Percentiles rank a stretch among this genome's conserved stretches.
phyloP scores from a whole-genome alignment of 1,140 invertebrate genomes.

The Conopomorpha cramerella region DNA sequence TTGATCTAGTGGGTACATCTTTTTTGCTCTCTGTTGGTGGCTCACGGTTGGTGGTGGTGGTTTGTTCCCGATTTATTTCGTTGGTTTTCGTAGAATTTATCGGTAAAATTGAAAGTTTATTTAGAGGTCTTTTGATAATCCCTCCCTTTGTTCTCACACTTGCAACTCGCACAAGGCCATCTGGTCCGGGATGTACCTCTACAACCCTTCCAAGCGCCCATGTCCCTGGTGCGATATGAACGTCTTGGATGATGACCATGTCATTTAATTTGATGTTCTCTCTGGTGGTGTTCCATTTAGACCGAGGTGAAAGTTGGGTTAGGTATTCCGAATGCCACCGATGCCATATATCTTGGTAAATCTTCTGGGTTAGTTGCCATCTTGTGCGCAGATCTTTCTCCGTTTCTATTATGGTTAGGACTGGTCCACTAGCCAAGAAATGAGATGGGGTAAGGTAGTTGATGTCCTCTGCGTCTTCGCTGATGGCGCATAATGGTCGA shows the following conservation, averaged over 20 bases:
- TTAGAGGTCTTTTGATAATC: slow-evolving; percentile 1
- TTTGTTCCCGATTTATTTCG: no score
- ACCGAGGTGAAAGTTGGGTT: neutral
- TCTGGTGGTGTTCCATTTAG: slow-evolving; percentile 1
- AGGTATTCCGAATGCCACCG: slow-evolving; percentile 3
- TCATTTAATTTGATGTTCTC: neutral
- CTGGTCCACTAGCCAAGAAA: slow-evolving; percentile 2
- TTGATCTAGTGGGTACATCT: neutral
- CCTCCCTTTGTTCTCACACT: slow-evolving; percentile 2
- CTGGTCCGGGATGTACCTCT: slow-evolving; percentile 1
- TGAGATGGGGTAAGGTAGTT: neutral
- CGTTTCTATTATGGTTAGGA: neutral
- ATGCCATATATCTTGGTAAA: slow-evolving; percentile 2
- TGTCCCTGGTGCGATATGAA: slow-evolving; percentile 1
- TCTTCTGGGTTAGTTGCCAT: slow-evolving; percentile 2
- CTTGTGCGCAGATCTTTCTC: slow-evolving; percentile 1
- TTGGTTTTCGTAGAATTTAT: neutral
- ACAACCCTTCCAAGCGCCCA: slow-evolving; percentile 2
- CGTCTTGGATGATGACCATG: slow-evolving; percentile 1
- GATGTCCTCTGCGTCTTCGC: neutral
- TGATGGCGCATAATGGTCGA: neutral
- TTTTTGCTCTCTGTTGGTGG: neutral
- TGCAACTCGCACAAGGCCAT: neutral
- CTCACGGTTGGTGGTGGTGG: no score
- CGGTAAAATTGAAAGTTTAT: slow-evolving; percentile 2